phyloP scores from a whole-genome alignment of 1,140 invertebrate species.

The Atta cephalotes region DNA sequence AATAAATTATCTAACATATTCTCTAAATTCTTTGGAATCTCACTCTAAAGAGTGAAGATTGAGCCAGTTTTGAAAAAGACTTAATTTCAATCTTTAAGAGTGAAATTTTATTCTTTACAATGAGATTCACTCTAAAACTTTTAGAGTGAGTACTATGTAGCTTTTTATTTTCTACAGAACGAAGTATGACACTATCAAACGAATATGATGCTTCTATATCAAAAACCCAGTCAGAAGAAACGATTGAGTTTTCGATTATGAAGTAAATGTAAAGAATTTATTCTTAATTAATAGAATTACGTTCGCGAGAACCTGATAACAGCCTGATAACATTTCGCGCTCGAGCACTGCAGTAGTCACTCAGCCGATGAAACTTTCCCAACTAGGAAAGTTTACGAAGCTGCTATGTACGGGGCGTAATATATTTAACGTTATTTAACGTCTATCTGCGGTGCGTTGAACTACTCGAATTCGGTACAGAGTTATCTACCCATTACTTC shows the following conservation, averaged over 20 bases:
- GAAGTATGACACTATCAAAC: background rate
- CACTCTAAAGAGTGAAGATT: too few relatives aligned
- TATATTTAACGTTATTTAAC: constrained; percentile 49
- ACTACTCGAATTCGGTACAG: constrained; percentile 21
- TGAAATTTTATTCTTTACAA: too few relatives aligned
- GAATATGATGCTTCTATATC: background rate
- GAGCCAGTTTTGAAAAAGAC: too few relatives aligned
- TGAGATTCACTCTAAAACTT: too few relatives aligned
- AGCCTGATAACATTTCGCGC: constrained; percentile 21
- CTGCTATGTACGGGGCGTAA: background rate
- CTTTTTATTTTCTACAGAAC: background rate
- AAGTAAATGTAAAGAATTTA: constrained; percentile 18
- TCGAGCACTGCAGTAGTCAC: background rate
- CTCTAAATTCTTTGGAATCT: too few relatives aligned
- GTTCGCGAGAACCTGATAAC: background rate
- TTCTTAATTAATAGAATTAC: background rate
- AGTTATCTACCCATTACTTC: constrained; percentile 57
- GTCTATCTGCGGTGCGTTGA: constrained; percentile 40
- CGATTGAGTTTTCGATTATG: constrained; percentile 14
- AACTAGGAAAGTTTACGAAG: constrained; percentile 31
- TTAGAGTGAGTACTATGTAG: background rate
- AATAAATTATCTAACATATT: background rate
- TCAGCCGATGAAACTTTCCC: constrained; percentile 5
- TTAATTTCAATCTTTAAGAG: too few relatives aligned
- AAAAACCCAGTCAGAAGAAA: background rate